Conservation (phyloP, 2,797 vertebrate genomes). For the Linurgus olivaceus region DNA sequence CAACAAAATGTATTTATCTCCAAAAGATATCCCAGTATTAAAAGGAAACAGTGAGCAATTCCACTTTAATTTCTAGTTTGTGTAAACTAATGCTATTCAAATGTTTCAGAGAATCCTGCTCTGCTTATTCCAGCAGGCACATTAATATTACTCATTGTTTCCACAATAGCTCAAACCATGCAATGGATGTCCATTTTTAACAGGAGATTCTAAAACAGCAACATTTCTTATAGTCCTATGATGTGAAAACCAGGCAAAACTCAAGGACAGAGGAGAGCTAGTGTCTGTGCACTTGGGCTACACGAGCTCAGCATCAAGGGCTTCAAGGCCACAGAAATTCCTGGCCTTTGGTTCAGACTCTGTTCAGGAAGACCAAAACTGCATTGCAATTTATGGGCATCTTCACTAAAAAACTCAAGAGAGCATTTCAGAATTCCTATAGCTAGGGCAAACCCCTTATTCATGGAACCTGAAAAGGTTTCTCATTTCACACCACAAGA, state of each 20-base stretch:
- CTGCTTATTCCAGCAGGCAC: background rate
- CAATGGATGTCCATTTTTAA: background rate
- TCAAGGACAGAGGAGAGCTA: background rate
- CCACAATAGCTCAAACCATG: background rate
- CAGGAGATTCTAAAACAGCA: background rate
- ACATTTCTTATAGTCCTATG: background rate
- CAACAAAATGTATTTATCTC: background rate
- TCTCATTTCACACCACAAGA: background rate
- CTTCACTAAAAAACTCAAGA: background rate
- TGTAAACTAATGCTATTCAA: background rate
- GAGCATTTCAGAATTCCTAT: background rate
- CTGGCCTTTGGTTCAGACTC: background rate
- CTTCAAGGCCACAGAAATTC: background rate
- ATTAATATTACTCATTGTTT: background rate
- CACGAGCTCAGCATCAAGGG: rapidly evolving
- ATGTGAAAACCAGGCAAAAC: background rate
- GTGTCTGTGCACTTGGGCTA: background rate
- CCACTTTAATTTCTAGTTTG: background rate
- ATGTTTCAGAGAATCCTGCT: background rate
- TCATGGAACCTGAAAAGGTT: background rate
- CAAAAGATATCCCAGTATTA: background rate
- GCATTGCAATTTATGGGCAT: background rate
- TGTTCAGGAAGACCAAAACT: background rate
- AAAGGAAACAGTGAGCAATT: background rate
- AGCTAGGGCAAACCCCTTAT: background rate